Base-by-base conservation (phyloP, 2,797 vertebrate species). In the Myotis daubentonii region DNA sequence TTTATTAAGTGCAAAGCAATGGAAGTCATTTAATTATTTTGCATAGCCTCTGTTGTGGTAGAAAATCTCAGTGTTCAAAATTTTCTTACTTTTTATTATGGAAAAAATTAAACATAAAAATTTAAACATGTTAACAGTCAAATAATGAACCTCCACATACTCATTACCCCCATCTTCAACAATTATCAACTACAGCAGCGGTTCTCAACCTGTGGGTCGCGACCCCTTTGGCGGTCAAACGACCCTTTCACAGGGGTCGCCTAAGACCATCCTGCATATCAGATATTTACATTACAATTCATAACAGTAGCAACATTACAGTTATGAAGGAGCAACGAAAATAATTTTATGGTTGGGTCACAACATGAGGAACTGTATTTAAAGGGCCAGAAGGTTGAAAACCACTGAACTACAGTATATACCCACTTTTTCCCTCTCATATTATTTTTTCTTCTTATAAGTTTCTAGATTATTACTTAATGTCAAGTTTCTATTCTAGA, bases 1-100 rank as follows among this genome's bases (percentile, higher is more conserved):
- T 78, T 95, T 92, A 90, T 93, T 82, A 96, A 91, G 20, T 92
- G 23, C 44, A 74, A 79, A 87, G 47, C 83, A 87, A 22, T 78
- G 53, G n/a, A 88, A 91, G 72, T 74, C n/a, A 0, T 76, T 66
- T 90, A 88, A 70, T 95, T 91, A 87, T 89, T 96, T 89, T 72
- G 20, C 49, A 12, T 53, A 74, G 49, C n/a, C 25, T 91, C 70
- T 60, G 72, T 84, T 86, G 13, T 41, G 30, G 68, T 33, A 78
- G 20, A 71, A 3, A 19, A 33, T 76, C 47, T 33, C 8, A 28
- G 47, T 86, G 79, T 71, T 87, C 4, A 16, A 11, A 47, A 1
- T 23, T 20, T 83, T 91, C 22, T 90, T 55, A 28, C 22, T 55
- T 94, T 78, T 74, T 70, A 74, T 76, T 62, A 38, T 55, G 79